Evolutionary conservation across 2,888 invertebrate genomes (phyloP).

Genomic region (Orchesella flavescens): DNA sequence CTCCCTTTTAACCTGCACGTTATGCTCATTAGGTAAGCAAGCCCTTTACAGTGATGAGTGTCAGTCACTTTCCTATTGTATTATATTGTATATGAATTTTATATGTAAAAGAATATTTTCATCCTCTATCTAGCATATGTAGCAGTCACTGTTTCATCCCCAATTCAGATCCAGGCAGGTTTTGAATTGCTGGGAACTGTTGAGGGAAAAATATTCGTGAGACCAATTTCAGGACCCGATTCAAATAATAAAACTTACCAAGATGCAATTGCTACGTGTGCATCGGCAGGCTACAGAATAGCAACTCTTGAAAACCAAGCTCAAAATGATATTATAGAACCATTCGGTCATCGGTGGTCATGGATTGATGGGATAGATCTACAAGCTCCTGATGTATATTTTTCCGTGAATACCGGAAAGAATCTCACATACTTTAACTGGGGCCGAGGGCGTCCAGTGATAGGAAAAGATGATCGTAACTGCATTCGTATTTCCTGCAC

Average conservation of each 20-base stretch:
- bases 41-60: no score
- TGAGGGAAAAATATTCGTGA: slow-evolving; percentile 40
- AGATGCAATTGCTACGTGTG: slow-evolving; percentile 29
- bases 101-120: no score
- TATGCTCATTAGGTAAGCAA: no score
- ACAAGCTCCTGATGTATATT: slow-evolving; percentile 24
- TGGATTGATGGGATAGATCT: slow-evolving; percentile 54
- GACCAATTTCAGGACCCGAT: not conserved
- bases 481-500: slow-evolving; percentile 25
- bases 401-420: slow-evolving; percentile 35
- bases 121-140: no score
- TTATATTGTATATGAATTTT: no score
- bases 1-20: no score
- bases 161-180: slow-evolving; percentile 22
- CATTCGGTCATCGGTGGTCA: slow-evolving; percentile 8
- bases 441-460: slow-evolving; percentile 17
- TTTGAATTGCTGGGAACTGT: slow-evolving; percentile 33
- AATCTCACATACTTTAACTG: slow-evolving; percentile 48
- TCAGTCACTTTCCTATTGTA: no score
- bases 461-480: not conserved
- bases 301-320: not conserved
- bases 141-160: not conserved
- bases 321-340: slow-evolving; percentile 19
- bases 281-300: slow-evolving; percentile 18
- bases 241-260: slow-evolving; percentile 29